phyloP scores from a whole-genome alignment of 2,797 vertebrate species.

The Antennarius maculatus region DNA sequence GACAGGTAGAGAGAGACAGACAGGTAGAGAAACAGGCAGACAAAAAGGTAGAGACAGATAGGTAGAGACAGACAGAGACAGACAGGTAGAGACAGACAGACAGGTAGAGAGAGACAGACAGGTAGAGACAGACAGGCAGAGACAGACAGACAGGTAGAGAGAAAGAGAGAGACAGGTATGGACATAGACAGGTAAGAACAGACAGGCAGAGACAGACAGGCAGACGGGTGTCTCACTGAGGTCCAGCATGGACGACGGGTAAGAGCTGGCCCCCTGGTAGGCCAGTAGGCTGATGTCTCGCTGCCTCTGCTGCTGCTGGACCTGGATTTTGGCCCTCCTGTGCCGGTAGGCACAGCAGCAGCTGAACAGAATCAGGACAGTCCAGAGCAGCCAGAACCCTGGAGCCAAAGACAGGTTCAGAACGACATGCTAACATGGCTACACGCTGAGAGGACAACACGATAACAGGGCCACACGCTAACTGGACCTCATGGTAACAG shows the following conservation, averaged over 20 bases:
- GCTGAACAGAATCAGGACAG: constrained; percentile 93
- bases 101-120: constrained; percentile 2
- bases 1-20: constrained; percentile 2
- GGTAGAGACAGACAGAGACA: too few relatives aligned
- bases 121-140: not conserved
- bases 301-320: constrained; percentile 95
- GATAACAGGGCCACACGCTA: too few relatives aligned
- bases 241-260: constrained; percentile 86
- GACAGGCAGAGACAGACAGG: too few relatives aligned
- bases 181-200: too few relatives aligned
- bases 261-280: constrained; percentile 90
- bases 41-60: not conserved
- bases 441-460: too few relatives aligned
- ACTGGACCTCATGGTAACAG: too few relatives aligned
- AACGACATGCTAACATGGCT: too few relatives aligned
- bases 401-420: constrained; percentile 4
- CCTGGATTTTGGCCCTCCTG: constrained; percentile 90
- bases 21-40: not conserved
- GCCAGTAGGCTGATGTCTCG: constrained; percentile 95
- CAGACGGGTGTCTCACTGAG: constrained; percentile 62
- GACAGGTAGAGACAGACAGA: not conserved
- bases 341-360: constrained; percentile 96
- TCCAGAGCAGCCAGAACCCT: constrained; percentile 99
- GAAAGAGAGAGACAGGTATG: too few relatives aligned
- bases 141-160: too few relatives aligned